Conservation (phyloP, 2,797 vertebrate genomes). For the Poecilia gillii region DNA sequence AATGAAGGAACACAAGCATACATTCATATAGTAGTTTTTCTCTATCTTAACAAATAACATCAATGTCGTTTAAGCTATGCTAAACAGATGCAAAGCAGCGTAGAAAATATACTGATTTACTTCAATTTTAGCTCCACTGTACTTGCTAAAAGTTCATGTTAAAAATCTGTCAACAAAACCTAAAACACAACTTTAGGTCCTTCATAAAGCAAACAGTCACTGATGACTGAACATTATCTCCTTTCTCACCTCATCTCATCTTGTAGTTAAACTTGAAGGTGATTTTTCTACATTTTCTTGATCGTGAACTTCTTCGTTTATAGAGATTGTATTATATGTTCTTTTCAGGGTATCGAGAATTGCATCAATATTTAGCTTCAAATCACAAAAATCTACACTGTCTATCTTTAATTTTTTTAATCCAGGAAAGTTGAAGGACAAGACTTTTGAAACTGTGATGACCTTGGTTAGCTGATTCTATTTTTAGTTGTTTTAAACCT, state of each 20-base stretch:
- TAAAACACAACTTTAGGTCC: neutral
- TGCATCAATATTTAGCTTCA: neutral
- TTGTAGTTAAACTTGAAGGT: neutral
- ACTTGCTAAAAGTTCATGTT: neutral
- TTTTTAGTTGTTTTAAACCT: neutral
- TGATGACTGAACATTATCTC: neutral
- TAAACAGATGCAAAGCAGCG: neutral
- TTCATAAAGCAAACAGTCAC: neutral
- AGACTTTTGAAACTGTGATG: neutral
- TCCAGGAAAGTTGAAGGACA: neutral
- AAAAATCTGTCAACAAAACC: neutral
- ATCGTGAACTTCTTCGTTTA: neutral
- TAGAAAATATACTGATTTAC: neutral
- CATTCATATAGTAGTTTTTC: neutral
- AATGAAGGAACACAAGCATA: neutral
- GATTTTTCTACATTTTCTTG: neutral
- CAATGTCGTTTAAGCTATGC: too few species aligned
- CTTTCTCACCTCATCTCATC: neutral
- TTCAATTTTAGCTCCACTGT: neutral
- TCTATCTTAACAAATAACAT: neutral
- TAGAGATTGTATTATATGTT: neutral
- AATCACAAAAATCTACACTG: neutral
- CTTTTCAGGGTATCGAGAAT: neutral
- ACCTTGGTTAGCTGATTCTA: neutral
- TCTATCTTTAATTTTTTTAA: neutral